Base-by-base conservation (phyloP, 2,797 vertebrate genomes). In the Onychomys arenicola region DNA sequence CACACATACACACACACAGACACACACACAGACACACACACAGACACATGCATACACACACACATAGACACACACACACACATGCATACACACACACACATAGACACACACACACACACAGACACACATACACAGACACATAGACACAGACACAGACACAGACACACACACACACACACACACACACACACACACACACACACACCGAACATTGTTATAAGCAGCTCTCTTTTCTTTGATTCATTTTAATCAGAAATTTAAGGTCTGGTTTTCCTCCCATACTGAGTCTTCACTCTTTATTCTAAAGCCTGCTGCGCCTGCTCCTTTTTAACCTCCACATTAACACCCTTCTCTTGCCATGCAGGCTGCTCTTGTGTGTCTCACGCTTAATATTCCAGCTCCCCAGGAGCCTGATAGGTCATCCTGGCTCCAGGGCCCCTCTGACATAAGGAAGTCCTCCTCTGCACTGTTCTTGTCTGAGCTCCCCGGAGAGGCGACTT, bases 161-260 rank as follows among this genome's bases (percentile, higher is more conserved):
- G n/a, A n/a, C n/a, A n/a, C n/a, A n/a, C 43, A 43, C 43, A 43
- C 43, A 43, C 43, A 43, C 43, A 46, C 43, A 5, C 55, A 57
- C 55, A 57, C 13, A 1, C 57, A 29, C 61, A 25, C 57, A 23
- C 5, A 61, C 23, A 2, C 57, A 59, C 5, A 4, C 13, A 32
- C 2, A 71, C 2, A 43, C n/a, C 73, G 37, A 61, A 85, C 29
- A 67, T n/a, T 34, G 67, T 69, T 34, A 14, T 69, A 34, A 84
- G 10, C 10, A 8, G 29, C 63, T 67, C 25, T 87, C 46, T 55
- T 87, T 8, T 59, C 76, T 83, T n/a, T 65, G 49, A 84, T 83
- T 95, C 65, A 77, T 81, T 88, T 92, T 55, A 61, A 86, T 25
- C 23, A 90, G 77, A 89, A 69, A 40, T 23, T 32, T 40, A 52